Evolutionary conservation across 1,140 invertebrate species (phyloP).

Genomic region (Temnothorax longispinosus): DNA sequence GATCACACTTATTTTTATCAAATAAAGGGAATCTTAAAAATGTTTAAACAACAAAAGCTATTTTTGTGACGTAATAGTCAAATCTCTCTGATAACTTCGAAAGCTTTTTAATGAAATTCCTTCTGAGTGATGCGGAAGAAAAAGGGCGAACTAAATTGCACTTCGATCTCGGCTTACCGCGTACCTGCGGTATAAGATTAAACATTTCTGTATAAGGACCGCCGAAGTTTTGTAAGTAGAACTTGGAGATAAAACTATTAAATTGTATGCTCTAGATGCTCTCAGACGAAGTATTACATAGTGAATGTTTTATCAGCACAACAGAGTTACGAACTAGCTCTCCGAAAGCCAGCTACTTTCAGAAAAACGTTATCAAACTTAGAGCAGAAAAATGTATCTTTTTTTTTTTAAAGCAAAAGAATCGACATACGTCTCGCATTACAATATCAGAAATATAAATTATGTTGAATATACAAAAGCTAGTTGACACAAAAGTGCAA

Average conservation of each 20-base stretch:
- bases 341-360: neutral
- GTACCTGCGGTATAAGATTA: slow-evolving; percentile 38
- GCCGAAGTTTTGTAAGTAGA: slow-evolving; percentile 29
- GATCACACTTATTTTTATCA: neutral
- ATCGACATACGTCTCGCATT: neutral
- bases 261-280: slow-evolving; percentile 20
- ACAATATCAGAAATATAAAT: neutral
- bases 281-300: neutral
- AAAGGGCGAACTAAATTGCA: slow-evolving; percentile 4
- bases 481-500: neutral
- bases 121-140: slow-evolving; percentile 11
- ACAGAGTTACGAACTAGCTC: slow-evolving; percentile 19
- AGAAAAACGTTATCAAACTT: neutral
- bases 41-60: neutral
- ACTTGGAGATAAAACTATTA: slow-evolving; percentile 48
- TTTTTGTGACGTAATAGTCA: neutral
- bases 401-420: neutral
- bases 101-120: slow-evolving; percentile 32
- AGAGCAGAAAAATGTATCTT: neutral
- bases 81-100: neutral
- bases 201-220: slow-evolving; percentile 16
- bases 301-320: slow-evolving; percentile 38
- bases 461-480: neutral
- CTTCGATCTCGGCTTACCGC: neutral
- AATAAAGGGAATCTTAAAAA: slow-evolving; percentile 18